phyloP scores from a whole-genome alignment of 2,113 vertebrate species.

The Ptilonorhynchus violaceus region DNA sequence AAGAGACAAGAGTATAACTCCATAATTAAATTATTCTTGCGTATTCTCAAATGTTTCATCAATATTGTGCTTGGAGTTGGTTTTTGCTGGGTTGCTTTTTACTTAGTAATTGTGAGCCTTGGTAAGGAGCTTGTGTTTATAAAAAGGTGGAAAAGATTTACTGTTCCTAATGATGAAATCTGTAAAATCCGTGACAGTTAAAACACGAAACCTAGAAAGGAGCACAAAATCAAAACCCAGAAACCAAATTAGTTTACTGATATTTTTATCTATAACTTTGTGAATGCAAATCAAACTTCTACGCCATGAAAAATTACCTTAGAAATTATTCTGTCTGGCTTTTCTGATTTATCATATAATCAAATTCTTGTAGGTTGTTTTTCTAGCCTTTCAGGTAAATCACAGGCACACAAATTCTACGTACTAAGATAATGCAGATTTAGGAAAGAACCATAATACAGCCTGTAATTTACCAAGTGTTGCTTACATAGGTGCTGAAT shows the following conservation, averaged over 20 bases:
- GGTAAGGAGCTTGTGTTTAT: background rate
- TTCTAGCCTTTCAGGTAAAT: slow-evolving; percentile 52
- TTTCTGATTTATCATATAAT: slow-evolving; percentile 43
- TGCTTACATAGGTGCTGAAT: background rate
- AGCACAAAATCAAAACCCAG: background rate
- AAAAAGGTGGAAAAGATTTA: background rate
- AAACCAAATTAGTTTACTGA: background rate
- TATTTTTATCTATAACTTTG: background rate
- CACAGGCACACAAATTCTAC: background rate
- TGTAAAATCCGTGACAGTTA: background rate
- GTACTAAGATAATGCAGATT: background rate
- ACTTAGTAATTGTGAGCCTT: background rate
- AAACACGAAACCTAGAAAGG: background rate
- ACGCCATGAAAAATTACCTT: background rate
- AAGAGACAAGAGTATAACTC: background rate
- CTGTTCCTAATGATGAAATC: background rate
- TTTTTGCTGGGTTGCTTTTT: background rate
- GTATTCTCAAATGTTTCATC: background rate
- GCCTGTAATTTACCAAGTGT: background rate
- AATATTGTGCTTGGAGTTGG: background rate
- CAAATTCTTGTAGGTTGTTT: slow-evolving; percentile 5
- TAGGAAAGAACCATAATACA: background rate
- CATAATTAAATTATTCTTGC: background rate
- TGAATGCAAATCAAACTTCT: background rate
- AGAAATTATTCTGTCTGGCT: slow-evolving; percentile 36